Percentiles rank a stretch among this genome's conserved stretches.
Conservation (phyloP, 2,113 vertebrate species). For the Ammospiza nelsoni region DNA sequence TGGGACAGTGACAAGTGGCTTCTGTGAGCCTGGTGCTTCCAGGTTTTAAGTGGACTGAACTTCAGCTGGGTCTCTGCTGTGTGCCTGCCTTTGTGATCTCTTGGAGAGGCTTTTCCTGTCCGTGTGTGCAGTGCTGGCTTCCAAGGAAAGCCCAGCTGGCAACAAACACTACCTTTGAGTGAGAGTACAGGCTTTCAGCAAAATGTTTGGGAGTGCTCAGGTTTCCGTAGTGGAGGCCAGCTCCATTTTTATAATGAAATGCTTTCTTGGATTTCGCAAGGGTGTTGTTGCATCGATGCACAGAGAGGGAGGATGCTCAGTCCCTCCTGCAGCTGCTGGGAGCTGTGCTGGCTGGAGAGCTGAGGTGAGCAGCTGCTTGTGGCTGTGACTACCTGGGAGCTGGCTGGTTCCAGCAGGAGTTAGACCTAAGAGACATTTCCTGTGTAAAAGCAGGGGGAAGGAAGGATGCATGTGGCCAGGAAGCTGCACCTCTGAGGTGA, state of each 20-base stretch:
- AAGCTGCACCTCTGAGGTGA: not conserved
- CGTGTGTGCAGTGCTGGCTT: not conserved
- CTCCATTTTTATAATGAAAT: not conserved
- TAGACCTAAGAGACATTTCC: not conserved
- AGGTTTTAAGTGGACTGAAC: not conserved
- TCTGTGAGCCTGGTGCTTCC: not conserved
- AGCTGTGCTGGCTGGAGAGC: not conserved
- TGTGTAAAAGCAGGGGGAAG: not conserved
- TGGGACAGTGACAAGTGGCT: not conserved
- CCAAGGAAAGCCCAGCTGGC: not conserved
- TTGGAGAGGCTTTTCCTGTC: not conserved
- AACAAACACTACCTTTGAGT: not conserved
- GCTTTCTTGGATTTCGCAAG: not conserved
- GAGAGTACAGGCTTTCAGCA: not conserved
- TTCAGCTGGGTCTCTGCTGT: not conserved
- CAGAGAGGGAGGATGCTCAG: not conserved
- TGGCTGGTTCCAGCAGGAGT: not conserved
- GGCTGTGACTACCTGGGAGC: not conserved
- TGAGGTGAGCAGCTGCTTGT: not conserved
- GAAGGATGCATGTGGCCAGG: not conserved
- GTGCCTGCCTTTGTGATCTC: not conserved
- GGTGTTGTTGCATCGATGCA: not conserved
- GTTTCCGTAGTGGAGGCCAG: not conserved
- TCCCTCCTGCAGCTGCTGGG: not conserved
- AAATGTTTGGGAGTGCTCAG: not conserved